phyloP scores from a whole-genome alignment of 2,113 vertebrate species.

The Myotis yumanensis region DNA sequence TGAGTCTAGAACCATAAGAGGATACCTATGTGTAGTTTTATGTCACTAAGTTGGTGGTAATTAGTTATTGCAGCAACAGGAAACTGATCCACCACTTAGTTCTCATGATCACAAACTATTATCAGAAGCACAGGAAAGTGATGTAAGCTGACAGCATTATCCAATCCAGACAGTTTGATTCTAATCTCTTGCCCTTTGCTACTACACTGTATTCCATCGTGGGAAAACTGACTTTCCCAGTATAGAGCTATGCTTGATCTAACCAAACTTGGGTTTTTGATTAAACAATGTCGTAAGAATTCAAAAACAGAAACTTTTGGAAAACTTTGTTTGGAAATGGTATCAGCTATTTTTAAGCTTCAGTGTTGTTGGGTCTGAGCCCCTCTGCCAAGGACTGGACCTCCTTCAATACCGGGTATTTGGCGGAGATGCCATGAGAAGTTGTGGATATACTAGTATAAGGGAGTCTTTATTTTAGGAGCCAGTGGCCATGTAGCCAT shows the following conservation, averaged over 20 bases:
- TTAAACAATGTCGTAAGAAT: background rate
- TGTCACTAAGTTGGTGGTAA: background rate
- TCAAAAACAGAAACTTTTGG: background rate
- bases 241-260: background rate
- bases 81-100: background rate
- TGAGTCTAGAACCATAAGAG: background rate
- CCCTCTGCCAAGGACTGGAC: too few relatives aligned
- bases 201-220: background rate
- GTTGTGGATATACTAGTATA: too few relatives aligned
- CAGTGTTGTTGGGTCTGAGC: too few relatives aligned
- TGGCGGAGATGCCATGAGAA: too few relatives aligned
- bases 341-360: conserved; percentile 41
- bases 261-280: background rate
- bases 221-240: background rate
- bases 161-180: background rate
- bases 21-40: background rate
- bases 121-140: background rate
- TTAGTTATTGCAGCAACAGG: background rate
- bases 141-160: background rate
- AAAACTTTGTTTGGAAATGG: background rate
- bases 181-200: background rate
- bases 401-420: too few relatives aligned
- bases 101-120: background rate
- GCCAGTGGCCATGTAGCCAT: too few relatives aligned
- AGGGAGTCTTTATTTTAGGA: too few relatives aligned